Conservation (phyloP, 2,888 invertebrate species). For the Drosophila borborema region DNA sequence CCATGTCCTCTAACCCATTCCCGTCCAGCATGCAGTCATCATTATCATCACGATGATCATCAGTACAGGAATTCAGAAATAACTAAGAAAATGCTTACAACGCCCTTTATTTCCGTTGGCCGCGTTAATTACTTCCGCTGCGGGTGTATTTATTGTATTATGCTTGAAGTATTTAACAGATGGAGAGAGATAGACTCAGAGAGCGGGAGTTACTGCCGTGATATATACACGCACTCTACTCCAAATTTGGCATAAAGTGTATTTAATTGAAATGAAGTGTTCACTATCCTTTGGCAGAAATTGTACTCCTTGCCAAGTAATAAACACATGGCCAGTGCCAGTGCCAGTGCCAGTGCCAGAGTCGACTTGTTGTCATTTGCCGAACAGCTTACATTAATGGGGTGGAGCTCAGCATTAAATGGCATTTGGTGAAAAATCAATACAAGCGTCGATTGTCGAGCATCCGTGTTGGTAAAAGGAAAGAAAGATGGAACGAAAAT, state of each 20-base stretch:
- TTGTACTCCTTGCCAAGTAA: not conserved
- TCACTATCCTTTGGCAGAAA: constrained; percentile 4
- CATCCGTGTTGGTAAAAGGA: not conserved
- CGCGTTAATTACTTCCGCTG: constrained; percentile 77
- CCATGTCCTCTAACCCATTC: constrained; percentile 3
- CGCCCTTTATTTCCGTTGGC: constrained; percentile 52
- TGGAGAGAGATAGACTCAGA: not conserved
- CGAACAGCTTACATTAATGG: constrained; percentile 44
- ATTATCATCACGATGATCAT: constrained; percentile 13
- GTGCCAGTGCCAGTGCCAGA: not conserved
- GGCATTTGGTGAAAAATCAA: constrained; percentile 63
- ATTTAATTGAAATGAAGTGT: constrained; percentile 72
- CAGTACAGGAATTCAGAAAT: constrained; percentile 17
- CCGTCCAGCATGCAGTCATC: constrained; percentile 7
- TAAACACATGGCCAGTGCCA: constrained; percentile 5
- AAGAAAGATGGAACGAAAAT: constrained; percentile 3
- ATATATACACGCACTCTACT: constrained; percentile 66
- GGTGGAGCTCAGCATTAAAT: constrained; percentile 28
- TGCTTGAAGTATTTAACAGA: constrained; percentile 35
- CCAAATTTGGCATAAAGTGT: constrained; percentile 64
- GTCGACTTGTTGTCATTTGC: not conserved
- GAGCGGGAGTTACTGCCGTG: constrained; percentile 37
- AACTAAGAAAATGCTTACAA: constrained; percentile 66
- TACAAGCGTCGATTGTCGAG: constrained; percentile 40
- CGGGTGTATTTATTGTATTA: constrained; percentile 67